Evolutionary conservation across 2,113 vertebrate genomes (phyloP).

Genomic region (Apaloderma vittatum): DNA sequence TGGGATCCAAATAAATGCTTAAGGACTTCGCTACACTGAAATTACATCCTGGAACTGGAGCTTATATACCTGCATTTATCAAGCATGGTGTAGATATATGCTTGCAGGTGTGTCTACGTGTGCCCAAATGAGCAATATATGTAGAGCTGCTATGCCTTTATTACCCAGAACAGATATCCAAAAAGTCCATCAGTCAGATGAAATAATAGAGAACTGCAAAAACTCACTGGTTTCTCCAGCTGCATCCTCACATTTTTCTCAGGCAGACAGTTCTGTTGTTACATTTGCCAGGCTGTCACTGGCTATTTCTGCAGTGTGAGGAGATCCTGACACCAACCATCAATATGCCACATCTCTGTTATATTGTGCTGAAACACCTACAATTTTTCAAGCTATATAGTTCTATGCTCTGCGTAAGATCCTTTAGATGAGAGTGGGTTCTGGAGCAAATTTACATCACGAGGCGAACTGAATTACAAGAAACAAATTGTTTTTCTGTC

Average conservation of each 20-base stretch:
- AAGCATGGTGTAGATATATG: not conserved
- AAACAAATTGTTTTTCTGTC: not conserved
- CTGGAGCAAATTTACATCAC: not conserved
- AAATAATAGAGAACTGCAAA: not conserved
- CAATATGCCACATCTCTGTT: not conserved
- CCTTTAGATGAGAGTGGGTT: not conserved
- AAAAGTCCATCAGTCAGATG: not conserved
- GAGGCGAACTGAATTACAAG: not conserved
- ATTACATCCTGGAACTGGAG: not conserved
- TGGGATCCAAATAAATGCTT: not conserved
- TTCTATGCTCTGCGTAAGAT: not conserved
- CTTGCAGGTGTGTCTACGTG: not conserved
- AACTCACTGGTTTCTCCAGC: not conserved
- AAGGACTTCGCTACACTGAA: not conserved
- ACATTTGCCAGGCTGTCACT: not conserved
- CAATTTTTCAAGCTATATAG: not conserved
- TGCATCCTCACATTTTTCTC: not conserved
- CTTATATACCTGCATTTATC: slow-evolving; percentile 6
- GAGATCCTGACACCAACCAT: slow-evolving; percentile 5
- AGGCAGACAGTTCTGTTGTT: not conserved
- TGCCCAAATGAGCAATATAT: slow-evolving; percentile 1
- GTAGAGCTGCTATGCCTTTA: not conserved
- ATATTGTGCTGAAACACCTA: not conserved
- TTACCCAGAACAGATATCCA: not conserved
- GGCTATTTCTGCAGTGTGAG: not conserved